Evolutionary conservation across 2,113 vertebrate species (phyloP), one percentile per base, ranked within the genome.

Genomic region (Siniperca chuatsi): DNA sequence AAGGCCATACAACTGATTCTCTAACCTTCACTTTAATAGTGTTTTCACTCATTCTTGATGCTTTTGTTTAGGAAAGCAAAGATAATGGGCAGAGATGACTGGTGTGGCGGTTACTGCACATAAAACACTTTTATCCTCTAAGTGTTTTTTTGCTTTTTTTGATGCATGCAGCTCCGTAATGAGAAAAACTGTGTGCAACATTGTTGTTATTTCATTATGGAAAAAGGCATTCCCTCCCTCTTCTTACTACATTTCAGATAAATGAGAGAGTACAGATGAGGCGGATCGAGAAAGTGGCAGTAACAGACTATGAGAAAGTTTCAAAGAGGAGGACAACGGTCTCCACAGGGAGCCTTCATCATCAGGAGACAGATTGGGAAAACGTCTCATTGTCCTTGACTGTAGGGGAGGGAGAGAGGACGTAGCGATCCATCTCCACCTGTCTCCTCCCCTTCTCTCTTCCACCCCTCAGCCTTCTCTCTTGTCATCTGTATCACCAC

Each of bases 301-400:
- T 52, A 69, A 64, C 67, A 69, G 81, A 88, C 65, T 61, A 81
- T 62, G 62, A 85, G 82, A 76, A 89, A 87, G 86, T 91, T 93
- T 86, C 12, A 21, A 69, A 83, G 87, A 73, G 76, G 82, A 88
- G 76, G 86, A 89, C 79, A 61, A 54, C 66, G 25, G 61, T 75
- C 81, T 90, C 91, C 80, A 20, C 52, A 79, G 90, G 91, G 88
- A 91, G 78, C 71, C 55, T 70, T 89, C 87, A 72, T 83, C 87
- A 79, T 73, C 78, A 81, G 76, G 67, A 91, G 86, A 95, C 87
- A 84, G 77, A 94, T 85, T 90, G 84, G 75, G 79, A 86, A 89
- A 91, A 79, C 2, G 67, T 85, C 82, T 93, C 84, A 79, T 86
- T 91, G 93, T 91, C 92, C 92, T 94, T 95, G 93, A 87, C 90